These are phyloP conservation scores for Drosophila repleta DNA, from an alignment of 1,140 invertebrate genomes.

Conservation along the genomic window DNA sequence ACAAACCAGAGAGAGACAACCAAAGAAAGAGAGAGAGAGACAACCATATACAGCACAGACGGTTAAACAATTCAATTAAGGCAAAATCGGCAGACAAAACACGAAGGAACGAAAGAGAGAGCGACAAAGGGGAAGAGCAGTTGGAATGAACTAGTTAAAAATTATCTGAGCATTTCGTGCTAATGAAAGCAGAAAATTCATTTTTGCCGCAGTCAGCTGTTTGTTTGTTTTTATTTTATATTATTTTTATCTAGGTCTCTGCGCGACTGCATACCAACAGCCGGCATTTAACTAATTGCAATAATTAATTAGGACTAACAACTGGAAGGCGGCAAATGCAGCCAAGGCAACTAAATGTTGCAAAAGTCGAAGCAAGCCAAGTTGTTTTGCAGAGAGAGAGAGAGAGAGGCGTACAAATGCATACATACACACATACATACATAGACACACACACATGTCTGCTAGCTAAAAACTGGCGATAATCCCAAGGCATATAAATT, in stretches of 20 bases:
- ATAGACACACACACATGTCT: slow-evolving; percentile 9
- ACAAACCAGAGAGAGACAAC: background rate
- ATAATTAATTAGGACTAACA: slow-evolving; percentile 79
- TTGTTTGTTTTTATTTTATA: slow-evolving; percentile 4
- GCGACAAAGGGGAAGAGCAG: background rate
- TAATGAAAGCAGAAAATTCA: slow-evolving; percentile 72
- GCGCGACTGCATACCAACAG: slow-evolving; percentile 27
- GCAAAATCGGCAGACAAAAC: slow-evolving; percentile 62
- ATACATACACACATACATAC: background rate
- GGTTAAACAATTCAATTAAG: slow-evolving; percentile 70
- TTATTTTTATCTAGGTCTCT: slow-evolving; percentile 48
- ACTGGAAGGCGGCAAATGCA: slow-evolving; percentile 50
- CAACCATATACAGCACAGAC: background rate
- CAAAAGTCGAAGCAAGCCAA: slow-evolving; percentile 32
- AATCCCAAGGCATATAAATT: slow-evolving; percentile 31
- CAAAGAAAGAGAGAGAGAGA: background rate
- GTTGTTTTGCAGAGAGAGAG: background rate
- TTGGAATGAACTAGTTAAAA: slow-evolving; percentile 36
- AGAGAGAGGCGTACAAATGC: slow-evolving; percentile 1
- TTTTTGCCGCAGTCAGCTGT: slow-evolving; percentile 75
- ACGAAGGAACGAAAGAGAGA: slow-evolving; percentile 45
- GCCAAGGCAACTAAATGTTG: slow-evolving; percentile 38
- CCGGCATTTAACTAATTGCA: slow-evolving; percentile 76
- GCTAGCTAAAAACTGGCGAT: slow-evolving; percentile 11
- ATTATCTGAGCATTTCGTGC: slow-evolving; percentile 72